These are phyloP conservation scores for Distichodus sexfasciatus DNA, from an alignment of 2,797 vertebrate genomes.

Conservation along the genomic window DNA sequence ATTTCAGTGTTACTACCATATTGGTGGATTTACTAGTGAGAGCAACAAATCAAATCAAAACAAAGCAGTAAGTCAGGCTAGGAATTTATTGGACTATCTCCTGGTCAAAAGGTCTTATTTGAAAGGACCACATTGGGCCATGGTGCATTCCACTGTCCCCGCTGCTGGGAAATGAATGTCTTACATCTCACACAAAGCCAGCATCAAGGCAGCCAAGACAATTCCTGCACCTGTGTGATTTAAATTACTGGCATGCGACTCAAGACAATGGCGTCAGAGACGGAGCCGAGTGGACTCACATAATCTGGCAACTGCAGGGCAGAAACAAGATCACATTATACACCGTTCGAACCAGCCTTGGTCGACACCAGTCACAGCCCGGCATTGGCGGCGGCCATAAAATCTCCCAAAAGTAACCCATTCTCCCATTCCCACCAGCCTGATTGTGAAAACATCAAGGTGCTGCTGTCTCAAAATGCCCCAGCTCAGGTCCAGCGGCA, in stretches of 20 bases:
- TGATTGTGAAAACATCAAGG: slow-evolving; percentile 47
- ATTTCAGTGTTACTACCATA: too few relatives aligned
- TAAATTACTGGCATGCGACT: slow-evolving; percentile 40
- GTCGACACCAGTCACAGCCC: slow-evolving; percentile 24
- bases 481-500: slow-evolving; percentile 43
- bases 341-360: slow-evolving; percentile 36
- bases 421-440: slow-evolving; percentile 34
- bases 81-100: too few relatives aligned
- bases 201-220: slow-evolving; percentile 25
- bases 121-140: too few relatives aligned
- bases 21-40: too few relatives aligned
- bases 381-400: slow-evolving; percentile 28
- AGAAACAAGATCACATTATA: slow-evolving; percentile 42
- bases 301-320: slow-evolving; percentile 31
- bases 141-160: slow-evolving; percentile 6
- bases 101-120: too few relatives aligned
- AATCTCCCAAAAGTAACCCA: slow-evolving; percentile 10
- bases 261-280: slow-evolving; percentile 10
- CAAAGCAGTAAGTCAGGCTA: too few relatives aligned
- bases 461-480: slow-evolving; percentile 50
- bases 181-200: slow-evolving; percentile 33
- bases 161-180: slow-evolving; percentile 43
- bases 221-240: slow-evolving; percentile 34
- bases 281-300: background rate
- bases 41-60: too few relatives aligned